Evolutionary conservation across 2,113 vertebrate genomes (phyloP).

Genomic region (Vanacampus margaritifer): DNA sequence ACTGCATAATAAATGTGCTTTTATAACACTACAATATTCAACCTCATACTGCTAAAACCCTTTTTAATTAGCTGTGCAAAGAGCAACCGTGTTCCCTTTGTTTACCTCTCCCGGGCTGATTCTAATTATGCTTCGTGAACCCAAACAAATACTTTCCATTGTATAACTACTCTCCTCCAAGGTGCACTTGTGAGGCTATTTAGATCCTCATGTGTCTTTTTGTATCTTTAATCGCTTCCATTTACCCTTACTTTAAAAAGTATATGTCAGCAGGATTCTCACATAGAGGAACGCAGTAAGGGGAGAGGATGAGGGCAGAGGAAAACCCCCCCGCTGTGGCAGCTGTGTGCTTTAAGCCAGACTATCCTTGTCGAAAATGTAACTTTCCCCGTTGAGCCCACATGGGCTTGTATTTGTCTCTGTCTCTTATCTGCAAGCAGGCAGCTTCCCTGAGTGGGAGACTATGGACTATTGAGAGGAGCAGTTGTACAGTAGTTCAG

Average conservation of each 20-base stretch:
- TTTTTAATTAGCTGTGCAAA: neutral
- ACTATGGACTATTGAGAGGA: slow-evolving; percentile 30
- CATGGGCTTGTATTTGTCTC: slow-evolving; percentile 36
- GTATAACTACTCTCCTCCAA: neutral
- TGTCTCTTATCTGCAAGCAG: slow-evolving; percentile 43
- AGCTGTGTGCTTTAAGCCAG: slow-evolving; percentile 21
- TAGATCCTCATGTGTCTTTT: slow-evolving; percentile 6
- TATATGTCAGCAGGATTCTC: neutral
- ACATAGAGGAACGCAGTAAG: neutral
- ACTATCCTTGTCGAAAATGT: slow-evolving; percentile 36
- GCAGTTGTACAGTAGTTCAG: slow-evolving; percentile 26
- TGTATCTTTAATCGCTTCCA: slow-evolving; percentile 2
- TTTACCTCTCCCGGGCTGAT: neutral
- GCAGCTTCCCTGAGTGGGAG: slow-evolving; percentile 26
- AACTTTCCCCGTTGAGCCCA: neutral
- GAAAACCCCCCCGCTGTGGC: slow-evolving; percentile 17
- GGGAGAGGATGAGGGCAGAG: slow-evolving; percentile 9
- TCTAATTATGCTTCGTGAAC: slow-evolving; percentile 6
- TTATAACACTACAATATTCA: neutral
- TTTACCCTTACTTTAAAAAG: neutral
- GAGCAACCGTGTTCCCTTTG: neutral
- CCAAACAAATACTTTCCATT: neutral
- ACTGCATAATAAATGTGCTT: neutral
- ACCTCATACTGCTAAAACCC: neutral
- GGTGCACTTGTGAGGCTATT: slow-evolving; percentile 4